A percentile compares a stretch with the other conserved stretches of the same genome.
These are phyloP conservation scores for Glaucopsyche alexis DNA, from an alignment of 2,888 invertebrate genomes.

Conservation along the genomic window DNA sequence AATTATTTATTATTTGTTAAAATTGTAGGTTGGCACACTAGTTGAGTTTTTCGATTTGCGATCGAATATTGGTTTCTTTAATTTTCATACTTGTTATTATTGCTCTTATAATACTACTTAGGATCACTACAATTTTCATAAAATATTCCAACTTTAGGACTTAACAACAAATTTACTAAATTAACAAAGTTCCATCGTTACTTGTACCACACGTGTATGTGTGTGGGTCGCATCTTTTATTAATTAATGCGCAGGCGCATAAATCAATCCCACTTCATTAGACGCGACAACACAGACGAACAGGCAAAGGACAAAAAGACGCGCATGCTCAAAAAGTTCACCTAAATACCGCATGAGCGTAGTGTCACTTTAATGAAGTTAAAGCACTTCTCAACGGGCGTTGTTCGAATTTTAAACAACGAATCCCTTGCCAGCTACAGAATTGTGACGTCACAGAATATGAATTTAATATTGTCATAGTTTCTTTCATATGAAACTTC, in stretches of 20 bases:
- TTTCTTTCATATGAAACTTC: neutral
- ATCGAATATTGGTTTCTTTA: no score
- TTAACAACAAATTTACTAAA: no score
- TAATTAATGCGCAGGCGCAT: slow-evolving; percentile 75
- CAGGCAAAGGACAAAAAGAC: slow-evolving; percentile 1
- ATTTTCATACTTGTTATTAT: no score
- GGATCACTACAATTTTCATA: no score
- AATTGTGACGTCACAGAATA: neutral
- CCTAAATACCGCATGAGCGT: slow-evolving; percentile 22
- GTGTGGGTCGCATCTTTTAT: slow-evolving; percentile 60
- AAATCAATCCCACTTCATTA: slow-evolving; percentile 78
- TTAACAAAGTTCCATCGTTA: slow-evolving; percentile 31
- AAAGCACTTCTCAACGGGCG: slow-evolving; percentile 19
- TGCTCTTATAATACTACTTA: no score
- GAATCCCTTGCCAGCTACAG: neutral
- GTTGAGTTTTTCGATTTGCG: no score
- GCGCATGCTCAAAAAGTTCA: slow-evolving; percentile 8
- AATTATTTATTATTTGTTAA: no score
- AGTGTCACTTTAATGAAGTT: slow-evolving; percentile 20
- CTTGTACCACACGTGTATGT: slow-evolving; percentile 44
- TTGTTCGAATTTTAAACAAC: slow-evolving; percentile 2
- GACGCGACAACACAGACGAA: slow-evolving; percentile 47
- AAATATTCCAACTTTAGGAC: no score
- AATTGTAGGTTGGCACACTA: neutral
- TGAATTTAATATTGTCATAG: neutral